A percentile compares a stretch with the other conserved stretches of the same genome.
phyloP scores from a whole-genome alignment of 2,113 vertebrate genomes.

The Pheucticus melanocephalus region DNA sequence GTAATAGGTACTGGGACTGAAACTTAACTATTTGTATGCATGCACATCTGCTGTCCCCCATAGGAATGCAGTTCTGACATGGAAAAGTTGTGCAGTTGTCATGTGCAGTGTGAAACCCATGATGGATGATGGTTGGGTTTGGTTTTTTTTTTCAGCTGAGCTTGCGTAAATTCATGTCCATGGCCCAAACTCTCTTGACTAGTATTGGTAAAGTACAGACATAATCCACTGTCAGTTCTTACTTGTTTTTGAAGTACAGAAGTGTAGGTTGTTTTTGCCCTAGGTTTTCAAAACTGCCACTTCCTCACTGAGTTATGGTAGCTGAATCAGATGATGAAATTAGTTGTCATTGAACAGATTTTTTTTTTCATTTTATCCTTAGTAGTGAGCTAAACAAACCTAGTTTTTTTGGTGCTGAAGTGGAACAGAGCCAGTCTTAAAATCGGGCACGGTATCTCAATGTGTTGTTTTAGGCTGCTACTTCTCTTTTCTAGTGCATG shows the following conservation, averaged over 20 bases:
- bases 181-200: background rate
- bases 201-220: background rate
- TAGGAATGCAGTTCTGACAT: background rate
- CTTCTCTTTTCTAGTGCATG: background rate
- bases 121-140: background rate
- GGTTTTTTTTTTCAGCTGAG: fast-evolving
- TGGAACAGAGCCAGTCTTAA: background rate
- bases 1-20: background rate
- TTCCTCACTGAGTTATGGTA: background rate
- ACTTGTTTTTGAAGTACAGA: background rate
- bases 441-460: background rate
- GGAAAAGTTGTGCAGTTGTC: background rate
- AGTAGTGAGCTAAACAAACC: background rate
- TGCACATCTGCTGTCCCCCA: background rate
- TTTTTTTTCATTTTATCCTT: background rate
- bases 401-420: background rate
- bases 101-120: background rate
- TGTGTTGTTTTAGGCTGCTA: background rate
- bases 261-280: background rate
- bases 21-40: background rate
- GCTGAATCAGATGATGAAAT: background rate
- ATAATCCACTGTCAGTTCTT: background rate
- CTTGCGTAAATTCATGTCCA: background rate
- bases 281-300: background rate
- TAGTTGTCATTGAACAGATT: background rate